A percentile compares a stretch with the other conserved stretches of the same genome.
These are phyloP conservation scores for Eulemur macaco DNA, from an alignment of 2,113 vertebrate species.

Conservation along the genomic window DNA sequence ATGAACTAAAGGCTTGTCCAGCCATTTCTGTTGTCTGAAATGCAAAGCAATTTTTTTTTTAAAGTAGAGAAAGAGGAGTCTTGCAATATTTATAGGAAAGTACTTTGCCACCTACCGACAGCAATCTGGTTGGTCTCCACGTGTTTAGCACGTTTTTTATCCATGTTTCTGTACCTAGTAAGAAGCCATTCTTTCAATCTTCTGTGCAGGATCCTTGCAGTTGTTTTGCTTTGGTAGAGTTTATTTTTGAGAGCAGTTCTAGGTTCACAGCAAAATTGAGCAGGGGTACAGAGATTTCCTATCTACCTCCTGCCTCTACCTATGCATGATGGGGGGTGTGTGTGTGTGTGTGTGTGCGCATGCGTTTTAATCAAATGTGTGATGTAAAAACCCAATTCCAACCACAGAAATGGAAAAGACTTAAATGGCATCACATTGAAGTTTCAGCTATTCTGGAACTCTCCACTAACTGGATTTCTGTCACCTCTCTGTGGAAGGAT, in stretches of 20 bases:
- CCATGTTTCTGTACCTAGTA: background rate
- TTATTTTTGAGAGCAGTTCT: background rate
- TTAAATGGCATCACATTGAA: background rate
- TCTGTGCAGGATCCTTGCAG: background rate
- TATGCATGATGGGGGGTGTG: too few species aligned
- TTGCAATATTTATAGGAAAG: conserved; percentile 43
- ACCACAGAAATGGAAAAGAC: background rate
- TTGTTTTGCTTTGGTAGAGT: background rate
- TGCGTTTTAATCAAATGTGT: background rate
- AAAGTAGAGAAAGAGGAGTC: background rate
- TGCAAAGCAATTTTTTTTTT: background rate
- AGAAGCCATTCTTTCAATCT: background rate
- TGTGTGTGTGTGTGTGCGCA: too few species aligned
- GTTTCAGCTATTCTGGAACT: conserved; percentile 68
- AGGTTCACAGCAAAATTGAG: background rate
- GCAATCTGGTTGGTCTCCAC: background rate
- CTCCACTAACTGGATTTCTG: conserved; percentile 69
- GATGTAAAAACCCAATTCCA: background rate
- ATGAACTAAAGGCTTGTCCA: background rate
- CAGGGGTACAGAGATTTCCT: background rate
- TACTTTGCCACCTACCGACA: background rate
- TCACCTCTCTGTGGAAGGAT: conserved; percentile 55
- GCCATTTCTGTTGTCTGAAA: conserved; percentile 15
- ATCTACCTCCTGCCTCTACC: background rate
- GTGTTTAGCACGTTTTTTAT: background rate